Evolutionary conservation across 2,113 vertebrate species (phyloP), one percentile per base, ranked within the genome.

Genomic region (Lampris incognitus): DNA sequence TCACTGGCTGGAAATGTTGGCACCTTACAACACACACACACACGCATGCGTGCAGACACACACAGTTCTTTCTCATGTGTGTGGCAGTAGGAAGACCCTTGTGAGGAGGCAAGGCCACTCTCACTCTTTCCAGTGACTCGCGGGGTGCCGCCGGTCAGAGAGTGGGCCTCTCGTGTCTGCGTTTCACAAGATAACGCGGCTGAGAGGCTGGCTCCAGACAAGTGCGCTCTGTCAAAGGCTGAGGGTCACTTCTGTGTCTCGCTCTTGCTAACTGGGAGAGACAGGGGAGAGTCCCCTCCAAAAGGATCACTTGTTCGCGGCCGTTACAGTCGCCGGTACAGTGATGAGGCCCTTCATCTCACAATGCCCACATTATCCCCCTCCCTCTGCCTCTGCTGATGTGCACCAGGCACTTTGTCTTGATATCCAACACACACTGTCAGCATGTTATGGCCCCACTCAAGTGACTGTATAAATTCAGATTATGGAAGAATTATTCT

Each of bases 401-500:
- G 72, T 87, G 79, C 66, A 83, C 79, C 69, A 87, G 87, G 39
- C 77, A 56, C 82, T 79, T 48, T 55, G 67, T 83, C 85, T 91
- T 86, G 59, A 83, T 87, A 83, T 79, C 77, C 80, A 83, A 81
- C 79, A 77, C 69, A 85, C 80, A 85, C 87, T 85, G 88, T 90
- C 91, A 89, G 74, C 51, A 4, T 89, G 81, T 89, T 87, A 91
- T 83, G 71, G 85, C 72, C 88, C 78, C 66, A 84, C 88, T 90
- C 87, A 85, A 88, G 83, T 74, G 76, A 86, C 83, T 87, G 84
- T 90, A 87, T 91, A 89, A 91, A 91, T 92, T 91, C 84, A 88
- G 85, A 90, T 91, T 91, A 94, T 94, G 93, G 92, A 94, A 94
- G 91, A 95, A 96, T 97, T 96, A 95, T 94, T 96, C 94, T 94